Evolutionary conservation across 2,888 invertebrate species (phyloP), one percentile per base, ranked within the genome.

Genomic region (Himalopsyche anomala): DNA sequence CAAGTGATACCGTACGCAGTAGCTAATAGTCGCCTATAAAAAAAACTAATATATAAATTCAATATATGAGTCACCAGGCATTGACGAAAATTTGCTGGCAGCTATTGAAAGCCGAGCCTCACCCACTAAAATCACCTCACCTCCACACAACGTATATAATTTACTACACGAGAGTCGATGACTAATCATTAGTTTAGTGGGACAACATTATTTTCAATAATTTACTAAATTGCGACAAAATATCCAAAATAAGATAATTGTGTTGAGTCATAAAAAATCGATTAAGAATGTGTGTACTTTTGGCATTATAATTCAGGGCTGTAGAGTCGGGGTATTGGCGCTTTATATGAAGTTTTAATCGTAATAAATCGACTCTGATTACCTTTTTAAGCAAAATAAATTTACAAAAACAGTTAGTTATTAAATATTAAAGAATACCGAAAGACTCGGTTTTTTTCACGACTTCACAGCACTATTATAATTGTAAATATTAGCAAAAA

Each of bases 61-160:
- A 28, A 28, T 28, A 28, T 28, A 28, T 62, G 62, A 62, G 62
- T 62, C 62, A 62, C 62, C 62, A 19, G 19, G 19, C 19, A 62
- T 8, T 62, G 62, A 19, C 19, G 8, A 62, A 62, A 62, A 62
- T 62, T 19, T 62, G 8, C 28, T 19, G 19, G n/a, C n/a, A 62
- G 9, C n/a, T 19, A 62, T 62, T 62, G 62, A 62, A 62, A 62
- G 62, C 19, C 62, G 28, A 62, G 19, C 62, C 62, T 19, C 62
- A 28, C 62, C 62, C 62, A 62, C 62, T 62, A 8, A 62, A 62
- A 11, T 62, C 62, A 62, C 62, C 62, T 62, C 62, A 62, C 62
- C 62, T 62, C 62, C 62, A 62, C 62, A 62, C 19, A 62, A 62
- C 19, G 28, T 28, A 62, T 62, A 62, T 19, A 62, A 62, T 62